Evolutionary conservation across 2,888 invertebrate genomes (phyloP), one percentile per base, ranked within the genome.

Genomic region (Ectemnius continuus): DNA sequence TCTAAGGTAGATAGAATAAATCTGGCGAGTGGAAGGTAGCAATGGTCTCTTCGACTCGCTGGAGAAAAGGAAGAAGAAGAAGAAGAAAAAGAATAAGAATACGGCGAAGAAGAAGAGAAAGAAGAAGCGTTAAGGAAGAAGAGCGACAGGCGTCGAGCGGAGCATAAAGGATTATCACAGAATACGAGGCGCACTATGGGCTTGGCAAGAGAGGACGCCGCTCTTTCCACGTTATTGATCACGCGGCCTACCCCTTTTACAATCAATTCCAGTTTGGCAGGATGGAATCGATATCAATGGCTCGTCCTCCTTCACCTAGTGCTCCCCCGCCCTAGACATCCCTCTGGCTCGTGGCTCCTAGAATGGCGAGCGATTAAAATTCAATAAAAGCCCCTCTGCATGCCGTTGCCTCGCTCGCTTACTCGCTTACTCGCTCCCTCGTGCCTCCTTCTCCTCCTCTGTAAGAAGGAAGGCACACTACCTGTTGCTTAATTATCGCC

Each of bases 401-500:
- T 26, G 23, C 11, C 60, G 13, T 23, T 23, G 23, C 23, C 23
- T 23, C 23, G 3, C 3, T 23, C 2, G 23, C 23, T 23, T 3
- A 3, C 23, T 23, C 59, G n/a, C 28, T 36, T 14, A 11, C 2
- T 23, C n/a, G 2, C 20, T 28, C 67, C 64, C 8, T 11, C 1
- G 8, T 36, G 8, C 36, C 8, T 36, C 36, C 36, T 36, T 56
- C 74, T 64, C 67, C 64, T 70, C 56, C 18, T 36, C 47, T 8
- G 28, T 57, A 70, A 76, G 76, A 70, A 70, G 74, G 65, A 52
- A 14, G 16, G 52, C 52, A 52, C 18, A 52, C 75, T 67, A 76
- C 76, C 76, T 76, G 76, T 76, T 76, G 76, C 76, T 76, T 76
- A 76, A 76, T 76, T 76, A 76, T 66, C 65, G 60, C 52, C 26